Evolutionary conservation across 2,113 vertebrate species (phyloP).

Genomic region (Cynopterus brachyotis): DNA sequence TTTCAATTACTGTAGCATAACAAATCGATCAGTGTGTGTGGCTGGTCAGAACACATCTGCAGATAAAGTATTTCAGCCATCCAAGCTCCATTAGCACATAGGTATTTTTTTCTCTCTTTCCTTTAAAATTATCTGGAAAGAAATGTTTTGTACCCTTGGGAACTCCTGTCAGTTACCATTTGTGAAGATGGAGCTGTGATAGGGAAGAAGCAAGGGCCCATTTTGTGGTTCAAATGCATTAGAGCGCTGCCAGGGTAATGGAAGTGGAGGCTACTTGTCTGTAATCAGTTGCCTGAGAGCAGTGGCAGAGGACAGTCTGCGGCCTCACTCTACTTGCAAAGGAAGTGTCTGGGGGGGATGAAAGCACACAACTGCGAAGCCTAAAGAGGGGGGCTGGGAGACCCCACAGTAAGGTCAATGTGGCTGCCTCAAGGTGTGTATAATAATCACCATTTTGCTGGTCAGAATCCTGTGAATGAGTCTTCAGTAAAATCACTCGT

Average conservation of each 20-base stretch:
- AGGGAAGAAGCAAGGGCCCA: background rate
- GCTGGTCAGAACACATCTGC: background rate
- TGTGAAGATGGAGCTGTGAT: conserved; percentile 42
- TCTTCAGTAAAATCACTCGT: background rate
- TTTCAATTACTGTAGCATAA: background rate
- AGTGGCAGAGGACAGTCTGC: background rate
- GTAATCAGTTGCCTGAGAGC: background rate
- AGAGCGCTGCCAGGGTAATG: conserved; percentile 55
- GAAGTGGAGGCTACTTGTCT: conserved; percentile 21
- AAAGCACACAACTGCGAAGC: background rate
- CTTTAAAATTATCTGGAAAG: conserved; percentile 34
- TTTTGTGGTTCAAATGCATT: conserved; percentile 55
- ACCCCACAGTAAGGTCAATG: background rate
- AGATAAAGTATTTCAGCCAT: background rate
- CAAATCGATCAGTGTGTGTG: background rate
- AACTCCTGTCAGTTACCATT: background rate
- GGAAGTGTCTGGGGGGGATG: background rate
- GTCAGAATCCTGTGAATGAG: background rate
- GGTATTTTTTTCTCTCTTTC: background rate
- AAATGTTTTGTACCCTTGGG: conserved; percentile 6
- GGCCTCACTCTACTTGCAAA: conserved; percentile 7
- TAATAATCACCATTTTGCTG: background rate
- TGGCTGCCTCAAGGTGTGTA: background rate
- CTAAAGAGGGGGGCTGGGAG: background rate
- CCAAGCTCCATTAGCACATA: conserved; percentile 26